phyloP scores from a whole-genome alignment of 1,140 invertebrate species.

The Cardiocondyla obscurior region DNA sequence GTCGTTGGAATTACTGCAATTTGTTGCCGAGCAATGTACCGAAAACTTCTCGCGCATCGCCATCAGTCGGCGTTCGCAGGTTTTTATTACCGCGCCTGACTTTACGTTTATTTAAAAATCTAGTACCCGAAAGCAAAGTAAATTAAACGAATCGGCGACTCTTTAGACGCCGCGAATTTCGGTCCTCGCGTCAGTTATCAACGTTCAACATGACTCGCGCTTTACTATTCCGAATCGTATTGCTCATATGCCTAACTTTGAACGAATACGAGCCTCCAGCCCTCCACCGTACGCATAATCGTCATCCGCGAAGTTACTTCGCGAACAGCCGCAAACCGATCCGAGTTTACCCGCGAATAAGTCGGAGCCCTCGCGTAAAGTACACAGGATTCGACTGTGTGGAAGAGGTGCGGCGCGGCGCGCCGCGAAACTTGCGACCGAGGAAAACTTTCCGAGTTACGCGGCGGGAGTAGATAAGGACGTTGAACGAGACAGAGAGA shows the following conservation, averaged over 20 bases:
- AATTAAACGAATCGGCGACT: too few species aligned
- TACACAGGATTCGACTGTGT: conserved; percentile 38
- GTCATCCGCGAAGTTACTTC: conserved; percentile 9
- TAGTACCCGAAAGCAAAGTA: too few species aligned
- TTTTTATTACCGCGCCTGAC: conserved; percentile 61
- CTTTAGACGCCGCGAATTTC: too few species aligned
- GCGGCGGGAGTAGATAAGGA: conserved; percentile 28
- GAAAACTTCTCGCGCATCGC: not conserved
- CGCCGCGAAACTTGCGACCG: conserved; percentile 39
- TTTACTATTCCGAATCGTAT: conserved; percentile 1
- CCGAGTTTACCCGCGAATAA: conserved; percentile 38
- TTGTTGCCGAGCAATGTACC: not conserved
- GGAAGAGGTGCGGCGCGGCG: not conserved
- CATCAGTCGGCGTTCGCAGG: conserved; percentile 26
- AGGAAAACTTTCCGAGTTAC: conserved; percentile 46
- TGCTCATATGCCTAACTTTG: not conserved
- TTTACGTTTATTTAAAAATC: too few species aligned
- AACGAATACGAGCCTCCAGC: not conserved
- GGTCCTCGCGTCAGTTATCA: not conserved
- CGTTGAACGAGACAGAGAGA: not conserved
- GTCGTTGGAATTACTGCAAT: conserved; percentile 11
- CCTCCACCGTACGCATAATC: conserved; percentile 31
- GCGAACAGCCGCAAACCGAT: conserved; percentile 34
- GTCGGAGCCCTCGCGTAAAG: conserved; percentile 17
- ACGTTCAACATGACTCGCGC: not conserved